Evolutionary conservation across 2,113 vertebrate genomes (phyloP), one percentile per base, ranked within the genome.

Genomic region (Argyrosomus japonicus): DNA sequence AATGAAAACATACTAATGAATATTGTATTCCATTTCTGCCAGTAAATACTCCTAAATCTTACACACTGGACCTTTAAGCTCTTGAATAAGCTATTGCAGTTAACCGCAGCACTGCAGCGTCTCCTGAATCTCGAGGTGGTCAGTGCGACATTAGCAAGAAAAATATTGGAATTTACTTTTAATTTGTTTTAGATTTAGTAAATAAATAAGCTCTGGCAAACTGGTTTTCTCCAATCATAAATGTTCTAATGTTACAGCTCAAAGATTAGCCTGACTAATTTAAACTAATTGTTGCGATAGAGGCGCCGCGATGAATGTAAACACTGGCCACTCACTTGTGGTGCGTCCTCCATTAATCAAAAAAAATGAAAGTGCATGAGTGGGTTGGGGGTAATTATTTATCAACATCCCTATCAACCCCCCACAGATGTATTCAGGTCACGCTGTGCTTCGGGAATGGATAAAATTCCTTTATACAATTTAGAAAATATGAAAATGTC

Each of bases 391-490:
- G 53, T 56, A 23, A 62, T 67, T 78, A 75, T 72, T 76, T 56
- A 82, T 72, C 73, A 67, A 23, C 32, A 58, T 27, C n/a, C 17
- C 14, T 45, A 40, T 80, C 56, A 69, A n/a, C 53, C 48, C 73
- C 60, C 21, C 10, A 53, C 12, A 21, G 23, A 67, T 63, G 13
- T 29, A 58, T 78, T 47, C 21, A 18, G 68, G 73, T 78, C 47
- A 81, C 75, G 56, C 69, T 21, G 15, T 19, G 43, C 60, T 68
- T 54, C 23, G 36, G 6, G 54, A n/a, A 23, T 13, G 18, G 10
- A 51, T 25, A 1, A 29, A 73, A 29, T 13, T 18, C 53, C 29
- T 36, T 47, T 47, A 47, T 47, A 47, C 4, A 45, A 65, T 68
- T 63, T 40, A 3, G 15, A 56, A 70, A 78, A 57, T 9, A 13